phyloP scores from a whole-genome alignment of 2,888 invertebrate genomes.

The Mycalesis mineus region DNA sequence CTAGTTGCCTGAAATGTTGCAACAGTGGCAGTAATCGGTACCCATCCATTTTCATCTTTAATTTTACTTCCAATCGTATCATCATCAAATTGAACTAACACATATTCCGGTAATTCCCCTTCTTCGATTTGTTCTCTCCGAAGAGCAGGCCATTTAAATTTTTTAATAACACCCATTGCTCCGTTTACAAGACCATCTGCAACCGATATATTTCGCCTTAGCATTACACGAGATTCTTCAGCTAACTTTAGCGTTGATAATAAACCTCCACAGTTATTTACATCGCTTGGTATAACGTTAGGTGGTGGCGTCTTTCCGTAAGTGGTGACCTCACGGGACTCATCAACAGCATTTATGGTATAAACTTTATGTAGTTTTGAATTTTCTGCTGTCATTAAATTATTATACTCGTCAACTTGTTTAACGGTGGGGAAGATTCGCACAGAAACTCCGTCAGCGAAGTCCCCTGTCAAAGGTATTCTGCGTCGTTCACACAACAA shows the following conservation, averaged over 20 bases:
- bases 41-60: constrained; percentile 24
- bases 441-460: background rate
- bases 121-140: constrained; percentile 19
- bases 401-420: background rate
- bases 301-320: constrained; percentile 31
- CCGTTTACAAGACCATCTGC: constrained; percentile 31
- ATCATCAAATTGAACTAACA: constrained; percentile 21
- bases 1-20: constrained; percentile 29
- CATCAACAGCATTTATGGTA: constrained; percentile 31
- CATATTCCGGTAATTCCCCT: constrained; percentile 21
- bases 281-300: constrained; percentile 27
- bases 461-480: background rate
- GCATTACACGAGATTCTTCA: constrained; percentile 33
- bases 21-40: constrained; percentile 16
- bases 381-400: constrained; percentile 22
- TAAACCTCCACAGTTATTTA: constrained; percentile 30
- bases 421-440: too few species aligned
- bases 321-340: constrained; percentile 34
- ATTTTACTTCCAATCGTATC: constrained; percentile 7
- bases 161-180: constrained; percentile 23
- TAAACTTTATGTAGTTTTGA: constrained; percentile 13
- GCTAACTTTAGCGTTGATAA: constrained; percentile 23
- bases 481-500: too few species aligned
- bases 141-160: constrained; percentile 23
- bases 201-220: constrained; percentile 34